Conservation (phyloP, 1,140 invertebrate genomes). For the Microplitis mediator region DNA sequence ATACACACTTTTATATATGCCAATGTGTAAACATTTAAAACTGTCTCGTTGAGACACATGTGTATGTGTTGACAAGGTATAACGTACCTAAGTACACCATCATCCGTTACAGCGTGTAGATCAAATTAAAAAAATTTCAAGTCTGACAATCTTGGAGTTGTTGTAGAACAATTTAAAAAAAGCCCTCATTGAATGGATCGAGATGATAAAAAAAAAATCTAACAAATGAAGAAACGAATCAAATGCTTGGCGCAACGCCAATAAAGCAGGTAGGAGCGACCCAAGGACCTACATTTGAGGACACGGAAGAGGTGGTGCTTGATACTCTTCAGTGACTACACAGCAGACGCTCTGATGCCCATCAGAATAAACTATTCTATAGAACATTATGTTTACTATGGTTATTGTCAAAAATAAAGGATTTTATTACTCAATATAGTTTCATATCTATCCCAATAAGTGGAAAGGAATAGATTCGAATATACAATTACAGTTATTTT, state of each 20-base stretch:
- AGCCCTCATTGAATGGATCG: background rate
- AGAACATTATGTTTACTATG: background rate
- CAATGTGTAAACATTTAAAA: constrained; percentile 16
- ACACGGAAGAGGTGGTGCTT: constrained; percentile 29
- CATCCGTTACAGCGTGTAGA: background rate
- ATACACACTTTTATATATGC: background rate
- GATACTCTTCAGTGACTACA: constrained; percentile 21
- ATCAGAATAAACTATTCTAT: constrained; percentile 1
- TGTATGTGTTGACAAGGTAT: background rate
- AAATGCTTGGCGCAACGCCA: constrained; percentile 5
- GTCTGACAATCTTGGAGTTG: background rate
- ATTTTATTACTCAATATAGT: too few relatives aligned
- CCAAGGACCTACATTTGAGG: constrained; percentile 27
- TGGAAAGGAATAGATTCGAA: too few relatives aligned
- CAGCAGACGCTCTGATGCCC: background rate
- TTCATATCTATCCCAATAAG: too few relatives aligned
- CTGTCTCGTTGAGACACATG: constrained; percentile 14
- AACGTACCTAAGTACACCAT: background rate
- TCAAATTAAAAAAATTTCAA: background rate
- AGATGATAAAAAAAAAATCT: background rate
- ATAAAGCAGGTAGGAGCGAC: constrained; percentile 19
- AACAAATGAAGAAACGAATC: constrained; percentile 9
- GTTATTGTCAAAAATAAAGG: background rate
- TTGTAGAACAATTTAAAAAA: background rate
- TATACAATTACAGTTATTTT: too few relatives aligned